Evolutionary conservation across 2,888 invertebrate genomes (phyloP).

Genomic region (Ophion ventricosus): DNA sequence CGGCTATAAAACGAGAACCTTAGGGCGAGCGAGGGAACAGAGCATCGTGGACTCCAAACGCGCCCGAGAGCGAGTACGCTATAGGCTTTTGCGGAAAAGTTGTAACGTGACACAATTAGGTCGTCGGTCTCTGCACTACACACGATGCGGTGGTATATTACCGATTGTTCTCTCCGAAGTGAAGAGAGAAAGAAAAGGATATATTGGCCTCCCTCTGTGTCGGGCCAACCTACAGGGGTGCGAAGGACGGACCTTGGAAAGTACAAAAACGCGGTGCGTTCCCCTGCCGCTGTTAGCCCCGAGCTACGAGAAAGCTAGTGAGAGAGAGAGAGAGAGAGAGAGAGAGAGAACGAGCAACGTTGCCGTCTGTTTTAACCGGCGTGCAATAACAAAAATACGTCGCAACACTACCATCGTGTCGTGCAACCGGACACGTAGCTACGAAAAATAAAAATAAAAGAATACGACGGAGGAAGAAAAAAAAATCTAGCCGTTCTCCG

Average conservation of each 20-base stretch:
- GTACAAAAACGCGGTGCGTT: constrained; percentile 74
- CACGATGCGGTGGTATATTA: constrained; percentile 19
- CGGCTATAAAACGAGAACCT: too few species aligned
- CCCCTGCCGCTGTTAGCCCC: constrained; percentile 68
- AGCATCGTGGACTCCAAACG: neutral
- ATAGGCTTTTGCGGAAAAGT: constrained; percentile 42
- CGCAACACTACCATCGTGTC: neutral
- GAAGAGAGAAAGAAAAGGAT: too few species aligned
- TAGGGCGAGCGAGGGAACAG: neutral
- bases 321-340: constrained; percentile 25
- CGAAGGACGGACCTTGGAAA: constrained; percentile 74
- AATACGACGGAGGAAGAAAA: neutral
- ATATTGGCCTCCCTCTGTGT: neutral
- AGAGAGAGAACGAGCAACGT: constrained; percentile 59
- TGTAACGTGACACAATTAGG: constrained; percentile 78
- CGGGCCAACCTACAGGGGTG: constrained; percentile 71
- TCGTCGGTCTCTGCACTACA: constrained; percentile 67
- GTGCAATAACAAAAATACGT: constrained; percentile 11
- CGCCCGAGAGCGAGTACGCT: neutral
- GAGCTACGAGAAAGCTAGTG: constrained; percentile 20
- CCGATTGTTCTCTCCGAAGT: constrained; percentile 18
- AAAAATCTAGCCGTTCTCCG: neutral
- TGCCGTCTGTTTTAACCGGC: constrained; percentile 44
- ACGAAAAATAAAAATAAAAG: neutral
- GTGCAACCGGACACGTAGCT: neutral